Conservation (phyloP, 2,888 invertebrate genomes). For the Petrolisthes cinctipes region DNA sequence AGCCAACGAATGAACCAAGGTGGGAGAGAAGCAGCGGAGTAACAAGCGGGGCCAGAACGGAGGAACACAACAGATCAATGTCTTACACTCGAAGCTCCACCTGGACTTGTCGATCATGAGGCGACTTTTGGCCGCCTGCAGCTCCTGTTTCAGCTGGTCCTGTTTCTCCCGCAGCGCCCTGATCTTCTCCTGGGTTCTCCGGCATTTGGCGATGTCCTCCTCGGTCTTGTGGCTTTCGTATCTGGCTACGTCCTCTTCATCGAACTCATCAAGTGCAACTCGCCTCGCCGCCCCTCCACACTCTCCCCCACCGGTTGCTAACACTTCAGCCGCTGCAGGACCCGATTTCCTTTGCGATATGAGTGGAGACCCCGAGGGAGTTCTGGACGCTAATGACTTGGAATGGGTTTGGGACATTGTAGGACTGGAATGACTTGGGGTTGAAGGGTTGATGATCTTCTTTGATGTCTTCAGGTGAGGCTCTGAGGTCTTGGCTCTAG, state of each 20-base stretch:
- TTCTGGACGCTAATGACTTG: constrained; percentile 26
- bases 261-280: constrained; percentile 48
- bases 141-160: constrained; percentile 72
- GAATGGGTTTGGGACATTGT: constrained; percentile 28
- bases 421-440: constrained; percentile 6
- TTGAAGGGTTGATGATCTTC: not conserved
- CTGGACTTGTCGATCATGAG: constrained; percentile 73
- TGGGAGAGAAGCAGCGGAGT: constrained; percentile 2
- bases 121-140: constrained; percentile 73
- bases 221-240: constrained; percentile 62
- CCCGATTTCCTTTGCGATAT: not conserved
- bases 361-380: constrained; percentile 30
- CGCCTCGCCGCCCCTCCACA: not conserved
- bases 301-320: not conserved
- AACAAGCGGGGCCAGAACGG: constrained; percentile 22
- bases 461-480: constrained; percentile 1
- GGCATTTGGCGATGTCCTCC: constrained; percentile 62
- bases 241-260: constrained; percentile 62
- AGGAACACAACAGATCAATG: constrained; percentile 55
- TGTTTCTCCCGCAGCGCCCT: constrained; percentile 68
- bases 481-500: not conserved
- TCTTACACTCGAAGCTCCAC: constrained; percentile 75
- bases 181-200: constrained; percentile 67
- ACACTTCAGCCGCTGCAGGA: not conserved
- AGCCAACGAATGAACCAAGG: constrained; percentile 1